Conservation (phyloP, 2,113 vertebrate species). For the Myrmophylax atrothorax region DNA sequence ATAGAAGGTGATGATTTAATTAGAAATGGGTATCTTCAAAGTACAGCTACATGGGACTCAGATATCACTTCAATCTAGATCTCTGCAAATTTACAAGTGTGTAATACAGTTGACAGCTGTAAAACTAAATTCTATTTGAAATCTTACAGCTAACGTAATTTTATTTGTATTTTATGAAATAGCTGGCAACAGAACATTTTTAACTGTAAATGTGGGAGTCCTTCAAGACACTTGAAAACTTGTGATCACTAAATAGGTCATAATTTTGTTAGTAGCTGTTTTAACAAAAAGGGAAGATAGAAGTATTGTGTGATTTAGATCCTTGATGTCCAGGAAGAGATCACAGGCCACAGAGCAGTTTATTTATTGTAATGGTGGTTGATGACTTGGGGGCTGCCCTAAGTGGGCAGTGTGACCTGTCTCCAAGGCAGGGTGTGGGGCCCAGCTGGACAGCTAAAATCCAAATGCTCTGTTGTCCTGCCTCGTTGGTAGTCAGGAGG, state of each 20-base stretch:
- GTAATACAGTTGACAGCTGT: neutral
- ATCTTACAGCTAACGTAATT: neutral
- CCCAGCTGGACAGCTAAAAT: neutral
- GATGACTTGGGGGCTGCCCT: neutral
- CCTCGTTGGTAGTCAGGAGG: neutral
- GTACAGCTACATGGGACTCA: neutral
- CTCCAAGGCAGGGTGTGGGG: neutral
- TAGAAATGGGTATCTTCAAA: neutral
- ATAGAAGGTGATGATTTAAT: neutral
- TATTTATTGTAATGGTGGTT: neutral
- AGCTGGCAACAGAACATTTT: neutral
- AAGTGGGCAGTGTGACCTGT: accelerated
- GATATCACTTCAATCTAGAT: neutral
- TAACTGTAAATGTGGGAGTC: neutral
- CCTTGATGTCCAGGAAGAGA: neutral
- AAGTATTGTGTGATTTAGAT: neutral
- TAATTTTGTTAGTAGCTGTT: neutral
- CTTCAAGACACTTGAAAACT: neutral
- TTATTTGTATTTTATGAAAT: neutral
- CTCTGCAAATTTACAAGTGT: neutral
- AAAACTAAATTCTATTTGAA: neutral
- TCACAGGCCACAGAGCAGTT: neutral
- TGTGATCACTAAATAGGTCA: neutral
- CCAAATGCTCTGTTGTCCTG: no score
- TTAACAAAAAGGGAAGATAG: neutral